A percentile compares a stretch with the other conserved stretches of the same genome.
phyloP scores from a whole-genome alignment of 2,888 invertebrate species.

The Zelleria hepariella region DNA sequence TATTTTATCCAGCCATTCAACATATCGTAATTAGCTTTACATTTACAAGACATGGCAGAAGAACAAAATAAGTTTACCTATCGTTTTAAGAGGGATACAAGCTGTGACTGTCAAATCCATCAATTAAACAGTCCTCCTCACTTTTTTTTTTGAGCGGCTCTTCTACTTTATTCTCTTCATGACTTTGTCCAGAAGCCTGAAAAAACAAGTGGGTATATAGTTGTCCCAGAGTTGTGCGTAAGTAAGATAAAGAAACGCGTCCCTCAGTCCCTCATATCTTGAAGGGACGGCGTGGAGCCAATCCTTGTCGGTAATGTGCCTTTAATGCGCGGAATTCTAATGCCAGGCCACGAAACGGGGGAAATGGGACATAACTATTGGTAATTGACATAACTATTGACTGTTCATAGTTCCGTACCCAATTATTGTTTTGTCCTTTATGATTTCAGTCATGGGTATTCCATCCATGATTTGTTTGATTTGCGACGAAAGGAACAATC shows the following conservation, averaged over 20 bases:
- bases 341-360: neutral
- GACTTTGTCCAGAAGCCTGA: neutral
- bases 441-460: no score
- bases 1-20: no score
- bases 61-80: no score
- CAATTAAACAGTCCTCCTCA: neutral
- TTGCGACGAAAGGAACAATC: no score
- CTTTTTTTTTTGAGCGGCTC: neutral
- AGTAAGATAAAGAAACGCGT: neutral
- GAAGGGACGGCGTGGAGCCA: neutral
- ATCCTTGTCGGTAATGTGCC: neutral
- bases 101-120: no score
- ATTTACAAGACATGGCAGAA: no score
- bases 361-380: neutral
- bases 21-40: no score
- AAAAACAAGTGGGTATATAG: neutral
- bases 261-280: constrained; percentile 3
- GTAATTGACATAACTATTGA: neutral
- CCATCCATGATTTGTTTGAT: no score
- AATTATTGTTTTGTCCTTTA: neutral
- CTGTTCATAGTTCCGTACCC: neutral
- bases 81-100: no score
- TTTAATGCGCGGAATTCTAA: neutral
- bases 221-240: neutral
- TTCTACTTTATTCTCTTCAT: neutral